Base-by-base conservation (phyloP, 2,888 invertebrate species). In the Conistra vaccinii region DNA sequence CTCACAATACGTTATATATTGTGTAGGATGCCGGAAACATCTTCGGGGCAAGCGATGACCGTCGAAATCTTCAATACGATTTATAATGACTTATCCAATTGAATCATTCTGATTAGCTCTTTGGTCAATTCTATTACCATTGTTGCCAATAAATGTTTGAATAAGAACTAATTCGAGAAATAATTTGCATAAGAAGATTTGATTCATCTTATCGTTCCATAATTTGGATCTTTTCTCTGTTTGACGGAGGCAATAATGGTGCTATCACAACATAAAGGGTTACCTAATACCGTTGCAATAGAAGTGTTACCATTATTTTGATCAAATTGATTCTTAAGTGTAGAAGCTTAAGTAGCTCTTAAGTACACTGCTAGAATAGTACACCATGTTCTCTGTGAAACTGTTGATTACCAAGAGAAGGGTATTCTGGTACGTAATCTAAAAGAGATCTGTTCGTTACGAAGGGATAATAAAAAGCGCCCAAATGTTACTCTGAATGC, bases 1-100 rank as follows among this genome's bases (percentile, higher is more conserved):
- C 93, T 90, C 66, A 84, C 82, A 86, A 86, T 89, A 89, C 74
- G 74, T 77, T 85, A 83, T 75, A 81, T 80, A 84, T 88, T 89
- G 86, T 83, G 85, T 82, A 84, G 76, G 76, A 84, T 86, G 78
- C 87, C 85, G 81, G 83, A 85, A 87, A 83, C 76, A 84, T 85
- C 85, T 85, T 80, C 45, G 75, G 80, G 74, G 73, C 73, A 74
- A 72, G 65, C 67, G 76, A 88, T 87, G 88, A 85, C 81, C 78
- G 65, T 80, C 81, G 57, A 86, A 80, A 81, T 80, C 60, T 67
- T 69, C 70, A 86, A 83, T 76, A 73, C 20, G 35, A 73, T 39
- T 65, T 35, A 78, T 83, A 85, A 85, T 77, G 73, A 84, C 67
- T 77, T 79, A 67, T 53, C 65, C 74, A 80, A 86, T 83, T 86